Evolutionary conservation across 37 sponge, comb jelly and placozoan species (phyloP), one percentile per base, ranked within the genome.

Genomic region (Amphimedon queenslandica): DNA sequence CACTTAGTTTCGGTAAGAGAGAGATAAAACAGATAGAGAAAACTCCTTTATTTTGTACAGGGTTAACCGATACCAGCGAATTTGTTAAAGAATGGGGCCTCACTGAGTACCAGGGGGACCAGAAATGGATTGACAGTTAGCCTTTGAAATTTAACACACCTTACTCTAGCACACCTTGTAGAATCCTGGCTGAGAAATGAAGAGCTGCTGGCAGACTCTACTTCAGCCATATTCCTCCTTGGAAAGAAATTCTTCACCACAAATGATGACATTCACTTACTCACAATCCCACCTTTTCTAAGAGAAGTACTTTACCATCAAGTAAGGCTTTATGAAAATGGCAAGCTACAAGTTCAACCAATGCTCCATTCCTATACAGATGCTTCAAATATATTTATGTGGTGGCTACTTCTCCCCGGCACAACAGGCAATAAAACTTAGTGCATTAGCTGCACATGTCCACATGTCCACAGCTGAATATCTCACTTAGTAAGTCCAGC

Each of bases 211-310:
- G n/a, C n/a, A n/a, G n/a, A n/a, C n/a, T n/a, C n/a, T n/a, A n/a
- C n/a, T n/a, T n/a, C n/a, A n/a, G n/a, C n/a, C n/a, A n/a, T n/a
- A n/a, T 37, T 73, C 20, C 18, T 57, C 23, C 55, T 30, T 41
- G 64, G 74, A 27, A 82, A 82, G 69, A 82, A 82, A 43, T 75
- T 74, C 60, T 82, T 75, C 51, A 27, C 69, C 25, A 75, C 27
- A 29, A 74, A 82, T 55, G 69, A 73, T 27, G 83, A 82, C 57
- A 6, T 80, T 5, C 18, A 55, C 21, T 30, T 31, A 38, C 21
- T 64, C 2, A 57, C 42, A 29, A 28, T 47, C 0, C n/a, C n/a
- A 11, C 37, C 66, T 10, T 40, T 67, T 40, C 74, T 82, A 1
- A 33, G 66, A 25, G 40, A 56, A 42, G 56, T 51, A 28, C 41